Evolutionary conservation across 2,113 vertebrate genomes (phyloP).

Genomic region (Calypte anna): DNA sequence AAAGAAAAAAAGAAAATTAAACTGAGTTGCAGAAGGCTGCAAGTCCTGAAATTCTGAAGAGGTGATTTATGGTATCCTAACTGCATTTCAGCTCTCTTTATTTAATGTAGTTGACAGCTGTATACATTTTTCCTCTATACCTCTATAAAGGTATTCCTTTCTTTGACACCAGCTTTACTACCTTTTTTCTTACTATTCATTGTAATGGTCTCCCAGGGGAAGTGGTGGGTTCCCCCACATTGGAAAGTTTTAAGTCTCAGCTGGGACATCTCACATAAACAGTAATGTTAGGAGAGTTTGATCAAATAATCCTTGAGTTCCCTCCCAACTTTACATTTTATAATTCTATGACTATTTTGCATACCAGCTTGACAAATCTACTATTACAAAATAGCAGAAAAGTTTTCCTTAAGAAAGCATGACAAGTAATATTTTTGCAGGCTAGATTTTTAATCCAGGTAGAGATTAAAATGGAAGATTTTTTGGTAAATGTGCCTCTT

Average conservation of each 20-base stretch:
- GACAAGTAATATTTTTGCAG: neutral
- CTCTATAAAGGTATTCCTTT: slow-evolving; percentile 14
- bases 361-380: neutral
- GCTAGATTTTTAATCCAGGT: neutral
- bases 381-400: neutral
- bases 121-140: neutral
- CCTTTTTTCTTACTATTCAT: neutral
- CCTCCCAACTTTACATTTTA: too few species aligned
- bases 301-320: too few species aligned
- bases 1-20: neutral
- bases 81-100: neutral
- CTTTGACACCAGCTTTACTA: neutral
- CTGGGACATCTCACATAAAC: too few species aligned
- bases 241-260: too few species aligned
- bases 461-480: neutral
- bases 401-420: neutral
- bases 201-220: too few species aligned
- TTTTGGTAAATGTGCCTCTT: neutral
- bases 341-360: neutral
- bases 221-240: too few species aligned
- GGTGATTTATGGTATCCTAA: neutral
- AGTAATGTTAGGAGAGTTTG: too few species aligned
- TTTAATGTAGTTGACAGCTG: neutral
- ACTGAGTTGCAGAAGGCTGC: neutral
- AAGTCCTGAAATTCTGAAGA: neutral